These are phyloP conservation scores for Paragorgia papillata DNA, from an alignment of 92 coral and sea anemone species.

Conservation along the genomic window DNA sequence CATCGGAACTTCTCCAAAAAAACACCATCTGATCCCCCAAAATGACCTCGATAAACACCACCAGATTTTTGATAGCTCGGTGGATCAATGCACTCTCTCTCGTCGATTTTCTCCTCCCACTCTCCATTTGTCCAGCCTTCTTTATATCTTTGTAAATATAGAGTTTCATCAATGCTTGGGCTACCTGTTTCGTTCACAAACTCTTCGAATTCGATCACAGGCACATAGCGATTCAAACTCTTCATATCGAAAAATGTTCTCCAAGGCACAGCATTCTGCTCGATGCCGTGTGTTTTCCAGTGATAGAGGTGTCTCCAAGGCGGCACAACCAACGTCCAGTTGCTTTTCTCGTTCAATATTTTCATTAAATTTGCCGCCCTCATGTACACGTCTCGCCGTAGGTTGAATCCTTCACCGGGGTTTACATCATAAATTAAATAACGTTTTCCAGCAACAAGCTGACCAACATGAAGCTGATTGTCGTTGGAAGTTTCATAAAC, in stretches of 20 bases:
- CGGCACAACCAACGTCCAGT: slow-evolving; percentile 95
- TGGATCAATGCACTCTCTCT: slow-evolving; percentile 78
- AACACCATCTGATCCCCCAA: slow-evolving; percentile 78
- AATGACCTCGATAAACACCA: slow-evolving; percentile 82
- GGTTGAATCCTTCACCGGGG: slow-evolving; percentile 96
- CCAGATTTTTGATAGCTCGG: slow-evolving; percentile 74
- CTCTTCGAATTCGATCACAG: slow-evolving; percentile 94
- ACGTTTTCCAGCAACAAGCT: slow-evolving; percentile 47
- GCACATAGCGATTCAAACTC: slow-evolving; percentile 85
- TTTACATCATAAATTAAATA: slow-evolving; percentile 94
- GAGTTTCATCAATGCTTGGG: slow-evolving; percentile 79
- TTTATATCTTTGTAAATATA: slow-evolving; percentile 85
- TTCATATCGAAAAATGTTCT: slow-evolving; percentile 87
- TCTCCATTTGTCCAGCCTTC: slow-evolving; percentile 98
- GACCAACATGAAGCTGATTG: slow-evolving; percentile 25
- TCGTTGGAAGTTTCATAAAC: slow-evolving; percentile 23
- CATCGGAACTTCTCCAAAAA: slow-evolving; percentile 92
- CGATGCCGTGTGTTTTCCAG: slow-evolving; percentile 75
- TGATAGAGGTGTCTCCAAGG: slow-evolving; percentile 97
- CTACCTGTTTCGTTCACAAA: slow-evolving; percentile 84
- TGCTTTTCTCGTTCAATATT: slow-evolving; percentile 72
- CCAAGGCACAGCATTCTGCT: slow-evolving; percentile 95
- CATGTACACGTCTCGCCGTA: slow-evolving; percentile 93
- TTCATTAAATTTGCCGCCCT: slow-evolving; percentile 86
- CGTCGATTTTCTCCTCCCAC: slow-evolving; percentile 97